These are phyloP conservation scores for Tillus elongatus DNA, from an alignment of 2,888 invertebrate genomes.

Conservation along the genomic window DNA sequence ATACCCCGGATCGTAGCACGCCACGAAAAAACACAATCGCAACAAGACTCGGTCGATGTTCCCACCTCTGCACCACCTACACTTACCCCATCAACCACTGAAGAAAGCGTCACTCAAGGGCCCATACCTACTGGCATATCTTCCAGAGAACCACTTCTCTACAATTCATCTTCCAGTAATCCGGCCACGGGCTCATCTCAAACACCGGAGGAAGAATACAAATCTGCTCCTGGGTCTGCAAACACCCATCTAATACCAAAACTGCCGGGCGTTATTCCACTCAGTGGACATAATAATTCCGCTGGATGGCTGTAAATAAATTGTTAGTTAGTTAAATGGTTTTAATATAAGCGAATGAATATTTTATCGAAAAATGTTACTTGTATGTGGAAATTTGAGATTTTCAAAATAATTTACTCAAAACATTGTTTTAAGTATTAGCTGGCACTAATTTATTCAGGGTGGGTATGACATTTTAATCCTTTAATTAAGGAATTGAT, in stretches of 20 bases:
- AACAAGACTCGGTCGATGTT: slow-evolving; percentile 49
- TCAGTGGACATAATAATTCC: slow-evolving; percentile 63
- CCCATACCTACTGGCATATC: slow-evolving; percentile 25
- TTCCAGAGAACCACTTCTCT: slow-evolving; percentile 58
- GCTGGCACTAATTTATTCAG: no score
- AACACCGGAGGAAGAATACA: slow-evolving; percentile 41
- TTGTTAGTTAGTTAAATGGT: neutral
- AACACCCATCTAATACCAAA: slow-evolving; percentile 48
- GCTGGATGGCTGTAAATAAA: slow-evolving; percentile 52
- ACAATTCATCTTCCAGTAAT: slow-evolving; percentile 43
- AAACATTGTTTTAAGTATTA: no score
- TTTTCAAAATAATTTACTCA: no score
- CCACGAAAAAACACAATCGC: slow-evolving; percentile 54
- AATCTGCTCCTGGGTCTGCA: slow-evolving; percentile 27
- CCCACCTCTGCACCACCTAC: slow-evolving; percentile 32
- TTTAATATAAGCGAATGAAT: no score
- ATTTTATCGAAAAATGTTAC: no score
- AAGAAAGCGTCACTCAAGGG: slow-evolving; percentile 42
- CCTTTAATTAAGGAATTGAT: no score
- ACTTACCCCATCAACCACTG: slow-evolving; percentile 49
- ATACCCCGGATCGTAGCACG: slow-evolving; percentile 39
- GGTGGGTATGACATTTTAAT: no score
- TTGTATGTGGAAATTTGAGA: no score
- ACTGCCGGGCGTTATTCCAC: slow-evolving; percentile 64
- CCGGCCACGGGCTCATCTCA: slow-evolving; percentile 39